Base-by-base conservation (phyloP, 2,797 vertebrate genomes). In the Tokudaia tokunoshimensis region DNA sequence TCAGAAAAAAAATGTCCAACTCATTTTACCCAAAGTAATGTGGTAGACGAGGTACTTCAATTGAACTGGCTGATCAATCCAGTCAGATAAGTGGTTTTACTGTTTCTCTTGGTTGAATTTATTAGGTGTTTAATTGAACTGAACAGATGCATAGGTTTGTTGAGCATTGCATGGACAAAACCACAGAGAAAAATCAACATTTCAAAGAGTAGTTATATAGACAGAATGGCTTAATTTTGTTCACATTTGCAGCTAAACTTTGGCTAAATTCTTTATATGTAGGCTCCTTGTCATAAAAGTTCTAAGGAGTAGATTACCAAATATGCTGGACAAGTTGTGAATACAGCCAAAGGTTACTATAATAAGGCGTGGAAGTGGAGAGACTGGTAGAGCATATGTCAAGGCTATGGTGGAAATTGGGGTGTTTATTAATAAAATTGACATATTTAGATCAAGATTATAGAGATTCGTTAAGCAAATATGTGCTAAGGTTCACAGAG, bases 81-180 rank as follows among this genome's bases (percentile, higher is more conserved):
- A 63, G 78, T 94, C 96, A 57, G 61, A 88, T 92, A 92, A 81
- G 37, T 85, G 15, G 13, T 82, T 85, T 91, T 82, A 57, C n/a
- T 82, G 10, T 57, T 95, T 93, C 74, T 59, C 89, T 65, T 57
- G 65, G 31, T 76, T 59, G 74, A 94, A 89, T 76, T 91, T 65
- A 91, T 96, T 59, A 80, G 65, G 55, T 59, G 31, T 89, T 91
- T 86, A 79, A 94, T 72, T 55, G 52, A 92, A 89, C 26, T 59
- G 29, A 92, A 76, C 10, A 85, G 81, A 92, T 70, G 55, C 61
- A 41, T 82, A 76, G 63, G 65, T 90, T 96, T 91, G 80, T 88
- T 91, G 59, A 65, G 76, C 37, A 86, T 14, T 84, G 1, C 67
- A 31, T 79, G 19, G 57, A 59, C 78, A 96, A 96, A 94, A 59